A percentile compares a stretch with the other conserved stretches of the same genome.
These are phyloP conservation scores for Sinopyrophorus schimmeli DNA, from an alignment of 2,888 invertebrate species.

Conservation along the genomic window DNA sequence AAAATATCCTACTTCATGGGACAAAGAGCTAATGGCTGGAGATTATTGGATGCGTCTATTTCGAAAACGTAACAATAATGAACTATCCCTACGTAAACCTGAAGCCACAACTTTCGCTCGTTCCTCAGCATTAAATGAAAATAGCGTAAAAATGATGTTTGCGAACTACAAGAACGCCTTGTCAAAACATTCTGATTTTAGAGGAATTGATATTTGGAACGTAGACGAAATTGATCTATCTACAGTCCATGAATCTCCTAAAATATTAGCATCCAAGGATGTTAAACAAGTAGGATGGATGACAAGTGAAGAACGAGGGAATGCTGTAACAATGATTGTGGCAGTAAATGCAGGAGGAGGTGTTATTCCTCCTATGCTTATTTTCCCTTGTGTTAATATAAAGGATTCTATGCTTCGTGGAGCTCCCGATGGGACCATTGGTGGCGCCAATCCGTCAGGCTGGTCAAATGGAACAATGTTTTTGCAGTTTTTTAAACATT, in stretches of 20 bases:
- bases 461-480: constrained; percentile 8
- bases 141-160: too few relatives aligned
- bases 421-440: constrained; percentile 4
- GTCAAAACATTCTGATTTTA: too few relatives aligned
- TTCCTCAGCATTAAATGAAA: constrained; percentile 7
- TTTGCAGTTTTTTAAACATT: constrained; percentile 1
- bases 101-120: constrained; percentile 15
- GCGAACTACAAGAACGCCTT: too few relatives aligned
- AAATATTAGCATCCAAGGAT: constrained; percentile 45
- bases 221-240: constrained; percentile 47
- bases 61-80: constrained; percentile 14
- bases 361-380: constrained; percentile 26
- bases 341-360: constrained; percentile 47
- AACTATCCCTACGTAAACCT: constrained; percentile 33
- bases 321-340: constrained; percentile 42
- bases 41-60: constrained; percentile 33
- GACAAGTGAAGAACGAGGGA: constrained; percentile 49
- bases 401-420: constrained; percentile 2
- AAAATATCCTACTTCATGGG: constrained; percentile 3
- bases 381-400: constrained; percentile 6
- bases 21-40: constrained; percentile 7
- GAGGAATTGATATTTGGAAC: constrained; percentile 42
- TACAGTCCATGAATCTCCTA: constrained; percentile 45
- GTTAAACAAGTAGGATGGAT: constrained; percentile 46
- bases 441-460: constrained; percentile 1